Evolutionary conservation across 2,888 invertebrate species (phyloP), one percentile per base, ranked within the genome.

Genomic region (Drosophila mayaguana): DNA sequence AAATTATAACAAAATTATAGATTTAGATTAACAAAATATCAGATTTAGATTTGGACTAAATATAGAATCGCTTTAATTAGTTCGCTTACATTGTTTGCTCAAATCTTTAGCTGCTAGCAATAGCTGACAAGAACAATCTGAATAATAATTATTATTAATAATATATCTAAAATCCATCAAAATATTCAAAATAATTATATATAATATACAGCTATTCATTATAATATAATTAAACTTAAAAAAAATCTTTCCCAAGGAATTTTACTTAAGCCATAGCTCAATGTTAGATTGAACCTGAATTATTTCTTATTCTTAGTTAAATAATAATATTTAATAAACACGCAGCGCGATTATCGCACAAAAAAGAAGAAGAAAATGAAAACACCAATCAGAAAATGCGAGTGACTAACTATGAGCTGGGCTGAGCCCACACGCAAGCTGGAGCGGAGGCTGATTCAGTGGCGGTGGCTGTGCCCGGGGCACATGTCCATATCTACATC

Each of bases 311-410:
- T 48, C 14, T n/a, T 55, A 55, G 40, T 65, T 89, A 85, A 89
- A 88, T 48, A 48, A 48, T 28, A 48, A 83, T 89, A 86, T 90
- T 89, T 89, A 62, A 70, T 74, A 88, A 86, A 86, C 86, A 89
- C 69, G 71, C 63, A 45, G 59, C 66, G 54, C 53, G 53, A 64
- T 79, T 82, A 70, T 72, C 63, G 50, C 42, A 36, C 63, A 53
- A 50, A 45, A 25, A 34, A 2, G 3, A 48, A 48, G 0, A 3
- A 28, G 2, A 25, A 28, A 28, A 8, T 7, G 32, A 34, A 28
- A 54, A 28, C 40, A 38, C 40, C 54, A 54, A 28, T 40, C 46
- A 36, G 38, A 48, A 9, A 25, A 20, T 28, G 56, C 40, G 46
- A 61, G 60, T 48, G 43, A 4, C 36, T 22, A 56, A 51, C 59